These are phyloP conservation scores for Rhogogaster chlorosoma DNA, from an alignment of 2,888 invertebrate genomes.

Conservation along the genomic window DNA sequence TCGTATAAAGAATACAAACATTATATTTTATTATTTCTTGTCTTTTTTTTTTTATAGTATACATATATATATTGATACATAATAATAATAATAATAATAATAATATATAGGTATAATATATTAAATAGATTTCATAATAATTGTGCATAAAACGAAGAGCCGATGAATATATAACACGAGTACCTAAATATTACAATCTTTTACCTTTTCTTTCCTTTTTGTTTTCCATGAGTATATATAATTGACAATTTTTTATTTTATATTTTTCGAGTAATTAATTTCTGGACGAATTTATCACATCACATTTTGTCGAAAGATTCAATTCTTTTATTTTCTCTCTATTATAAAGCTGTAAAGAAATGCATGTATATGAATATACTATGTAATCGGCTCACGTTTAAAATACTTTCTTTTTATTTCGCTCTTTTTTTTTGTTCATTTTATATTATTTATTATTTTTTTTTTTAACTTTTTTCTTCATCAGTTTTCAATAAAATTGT, in stretches of 20 bases:
- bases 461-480: conserved; percentile 32
- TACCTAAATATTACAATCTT: background rate
- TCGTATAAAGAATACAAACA: conserved; percentile 61
- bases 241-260: background rate
- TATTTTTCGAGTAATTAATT: background rate
- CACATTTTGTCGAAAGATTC: background rate
- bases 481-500: background rate
- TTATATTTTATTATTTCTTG: conserved; percentile 64
- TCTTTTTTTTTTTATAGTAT: conserved; percentile 54
- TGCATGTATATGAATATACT: background rate
- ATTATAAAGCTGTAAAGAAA: background rate
- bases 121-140: background rate
- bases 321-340: background rate
- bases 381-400: background rate
- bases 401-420: background rate
- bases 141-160: background rate
- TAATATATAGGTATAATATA: background rate
- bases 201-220: background rate
- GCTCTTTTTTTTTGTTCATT: background rate
- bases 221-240: conserved; percentile 6
- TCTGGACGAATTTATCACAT: background rate
- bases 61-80: conserved; percentile 61
- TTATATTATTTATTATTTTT: no score
- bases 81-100: conserved; percentile 61
- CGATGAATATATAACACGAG: background rate